A percentile compares a stretch with the other conserved stretches of the same genome.
Conservation (phyloP, 2,888 invertebrate species). For the Hydropsyche betteni region DNA sequence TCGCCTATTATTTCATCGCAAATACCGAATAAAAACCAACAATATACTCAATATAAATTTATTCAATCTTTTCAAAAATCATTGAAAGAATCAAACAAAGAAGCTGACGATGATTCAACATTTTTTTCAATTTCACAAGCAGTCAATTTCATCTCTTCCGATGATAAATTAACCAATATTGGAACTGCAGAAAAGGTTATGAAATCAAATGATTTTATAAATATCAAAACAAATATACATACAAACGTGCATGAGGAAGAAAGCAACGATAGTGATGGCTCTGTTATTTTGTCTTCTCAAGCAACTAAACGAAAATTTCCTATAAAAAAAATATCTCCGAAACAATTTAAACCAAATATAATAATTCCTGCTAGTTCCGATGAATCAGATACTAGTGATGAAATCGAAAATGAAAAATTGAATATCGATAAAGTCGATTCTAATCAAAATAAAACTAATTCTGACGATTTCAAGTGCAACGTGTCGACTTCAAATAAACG, state of each 20-base stretch:
- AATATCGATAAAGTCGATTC: neutral
- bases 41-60: neutral
- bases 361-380: constrained; percentile 48
- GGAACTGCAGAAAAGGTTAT: neutral
- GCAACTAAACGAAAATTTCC: constrained; percentile 11
- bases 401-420: neutral
- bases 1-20: constrained; percentile 4
- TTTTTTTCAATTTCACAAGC: constrained; percentile 63
- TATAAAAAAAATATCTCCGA: constrained; percentile 19
- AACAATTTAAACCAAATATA: constrained; percentile 39
- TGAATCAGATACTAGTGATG: constrained; percentile 52
- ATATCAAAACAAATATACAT: neutral
- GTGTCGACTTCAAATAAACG: constrained; percentile 54
- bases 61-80: neutral
- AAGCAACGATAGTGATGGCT: constrained; percentile 46
- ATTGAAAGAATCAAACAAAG: neutral
- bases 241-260: neutral
- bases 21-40: neutral
- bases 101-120: constrained; percentile 30
- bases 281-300: constrained; percentile 48
- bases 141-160: constrained; percentile 59
- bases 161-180: neutral
- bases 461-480: neutral
- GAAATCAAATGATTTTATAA: neutral
- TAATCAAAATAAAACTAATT: neutral